These are phyloP conservation scores for Mirounga angustirostris DNA, from an alignment of 2,113 vertebrate species.

Conservation along the genomic window DNA sequence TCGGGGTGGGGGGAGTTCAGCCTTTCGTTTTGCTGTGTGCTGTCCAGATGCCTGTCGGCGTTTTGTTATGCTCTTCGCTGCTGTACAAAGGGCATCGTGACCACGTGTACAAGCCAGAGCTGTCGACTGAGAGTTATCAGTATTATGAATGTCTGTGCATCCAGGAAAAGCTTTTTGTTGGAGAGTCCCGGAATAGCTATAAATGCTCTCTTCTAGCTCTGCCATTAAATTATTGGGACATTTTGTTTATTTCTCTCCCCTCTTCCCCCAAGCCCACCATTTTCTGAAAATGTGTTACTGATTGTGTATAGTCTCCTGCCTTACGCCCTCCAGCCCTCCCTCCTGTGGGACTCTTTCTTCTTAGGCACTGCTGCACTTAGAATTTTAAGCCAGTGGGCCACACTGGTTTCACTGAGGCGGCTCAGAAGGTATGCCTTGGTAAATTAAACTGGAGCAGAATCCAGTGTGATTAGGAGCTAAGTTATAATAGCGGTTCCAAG, in stretches of 20 bases:
- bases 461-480: background rate
- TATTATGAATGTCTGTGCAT: conserved; percentile 86
- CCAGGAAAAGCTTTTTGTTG: conserved; percentile 81
- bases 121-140: conserved; percentile 84
- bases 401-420: background rate
- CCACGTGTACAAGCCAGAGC: conserved; percentile 76
- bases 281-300: background rate
- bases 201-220: conserved; percentile 83
- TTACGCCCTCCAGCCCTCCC: background rate
- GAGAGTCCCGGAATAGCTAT: conserved; percentile 81
- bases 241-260: conserved; percentile 82
- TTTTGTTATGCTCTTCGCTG: conserved; percentile 80
- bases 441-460: background rate
- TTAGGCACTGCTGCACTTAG: conserved; percentile 61
- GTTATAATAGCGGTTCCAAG: background rate
- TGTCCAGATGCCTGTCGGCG: conserved; percentile 73
- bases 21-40: conserved; percentile 67
- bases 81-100: conserved; percentile 78
- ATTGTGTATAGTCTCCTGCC: conserved; percentile 44
- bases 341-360: background rate
- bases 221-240: conserved; percentile 88
- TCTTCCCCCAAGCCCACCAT: background rate
- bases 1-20: conserved; percentile 58
- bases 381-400: background rate
- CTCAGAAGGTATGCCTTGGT: background rate